These are phyloP conservation scores for Chymomyza caudatula DNA, from an alignment of 2,888 invertebrate species.

Conservation along the genomic window DNA sequence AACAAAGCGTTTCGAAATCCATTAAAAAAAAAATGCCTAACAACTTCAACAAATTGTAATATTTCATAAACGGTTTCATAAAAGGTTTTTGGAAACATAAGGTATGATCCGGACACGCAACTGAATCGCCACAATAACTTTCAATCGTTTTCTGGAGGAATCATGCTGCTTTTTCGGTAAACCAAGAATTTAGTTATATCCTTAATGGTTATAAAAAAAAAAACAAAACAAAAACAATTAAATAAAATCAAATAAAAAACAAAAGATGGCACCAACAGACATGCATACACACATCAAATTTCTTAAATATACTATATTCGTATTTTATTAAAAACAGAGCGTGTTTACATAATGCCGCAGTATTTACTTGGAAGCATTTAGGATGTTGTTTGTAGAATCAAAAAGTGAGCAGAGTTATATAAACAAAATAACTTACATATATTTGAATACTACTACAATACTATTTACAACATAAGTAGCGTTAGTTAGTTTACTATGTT, in stretches of 20 bases:
- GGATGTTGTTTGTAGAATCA: not conserved
- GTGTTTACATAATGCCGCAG: not conserved
- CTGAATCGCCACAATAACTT: constrained; percentile 98
- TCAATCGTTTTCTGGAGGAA: constrained; percentile 93
- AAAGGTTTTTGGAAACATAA: constrained; percentile 96
- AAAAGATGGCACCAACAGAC: constrained; percentile 39
- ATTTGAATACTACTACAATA: constrained; percentile 6
- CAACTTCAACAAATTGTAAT: constrained; percentile 36
- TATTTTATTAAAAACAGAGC: not conserved
- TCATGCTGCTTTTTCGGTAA: constrained; percentile 96
- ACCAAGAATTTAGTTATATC: constrained; percentile 69
- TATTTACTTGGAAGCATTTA: not conserved
- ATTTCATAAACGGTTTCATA: constrained; percentile 49
- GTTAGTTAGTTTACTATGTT: not conserved
- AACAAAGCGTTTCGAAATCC: no score
- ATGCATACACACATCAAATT: constrained; percentile 24
- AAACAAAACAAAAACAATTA: not conserved
- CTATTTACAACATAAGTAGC: not conserved
- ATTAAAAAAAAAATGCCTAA: constrained; percentile 20
- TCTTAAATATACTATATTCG: not conserved
- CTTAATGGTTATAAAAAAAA: constrained; percentile 23
- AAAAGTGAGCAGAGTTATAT: not conserved
- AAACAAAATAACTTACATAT: constrained; percentile 9
- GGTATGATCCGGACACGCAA: constrained; percentile 89
- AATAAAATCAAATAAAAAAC: not conserved